Evolutionary conservation across 1,140 invertebrate genomes (phyloP).

Genomic region (Drosophila rufa): DNA sequence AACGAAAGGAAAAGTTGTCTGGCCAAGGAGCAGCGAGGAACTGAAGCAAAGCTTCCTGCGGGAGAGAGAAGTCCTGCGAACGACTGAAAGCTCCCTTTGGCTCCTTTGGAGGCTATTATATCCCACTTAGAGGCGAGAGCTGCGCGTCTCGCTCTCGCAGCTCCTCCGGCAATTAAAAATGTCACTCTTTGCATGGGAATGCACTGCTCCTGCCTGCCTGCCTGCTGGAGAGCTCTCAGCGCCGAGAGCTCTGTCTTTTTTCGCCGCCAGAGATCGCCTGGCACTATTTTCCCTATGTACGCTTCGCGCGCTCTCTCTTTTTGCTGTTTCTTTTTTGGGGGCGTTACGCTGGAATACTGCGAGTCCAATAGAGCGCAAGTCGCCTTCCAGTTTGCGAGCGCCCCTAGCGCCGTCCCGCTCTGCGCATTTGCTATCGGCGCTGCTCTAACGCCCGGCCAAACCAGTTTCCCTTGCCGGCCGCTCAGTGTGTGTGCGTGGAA

Average conservation of each 20-base stretch:
- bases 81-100: slow-evolving; percentile 50
- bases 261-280: slow-evolving; percentile 12
- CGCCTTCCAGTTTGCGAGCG: slow-evolving; percentile 61
- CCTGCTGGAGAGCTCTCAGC: slow-evolving; percentile 10
- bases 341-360: slow-evolving; percentile 63
- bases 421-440: slow-evolving; percentile 17
- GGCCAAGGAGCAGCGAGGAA: slow-evolving; percentile 71
- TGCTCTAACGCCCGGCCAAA: slow-evolving; percentile 46
- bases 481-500: slow-evolving; percentile 5
- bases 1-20: slow-evolving; percentile 75
- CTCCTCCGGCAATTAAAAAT: slow-evolving; percentile 69
- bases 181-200: slow-evolving; percentile 81
- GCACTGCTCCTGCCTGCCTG: slow-evolving; percentile 9
- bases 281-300: slow-evolving; percentile 3
- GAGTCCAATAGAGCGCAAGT: slow-evolving; percentile 80
- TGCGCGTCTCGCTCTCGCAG: slow-evolving; percentile 32
- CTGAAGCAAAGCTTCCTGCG: slow-evolving; percentile 72
- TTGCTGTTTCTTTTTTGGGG: slow-evolving; percentile 49
- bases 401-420: slow-evolving; percentile 35
- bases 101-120: neutral
- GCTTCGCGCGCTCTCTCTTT: slow-evolving; percentile 6
- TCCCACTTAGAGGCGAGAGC: slow-evolving; percentile 4
- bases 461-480: slow-evolving; percentile 54
- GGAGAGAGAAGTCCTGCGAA: slow-evolving; percentile 47
- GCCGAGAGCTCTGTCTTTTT: slow-evolving; percentile 30